These are phyloP conservation scores for Cheilosia grossa DNA, from an alignment of 2,888 invertebrate species.

Conservation along the genomic window DNA sequence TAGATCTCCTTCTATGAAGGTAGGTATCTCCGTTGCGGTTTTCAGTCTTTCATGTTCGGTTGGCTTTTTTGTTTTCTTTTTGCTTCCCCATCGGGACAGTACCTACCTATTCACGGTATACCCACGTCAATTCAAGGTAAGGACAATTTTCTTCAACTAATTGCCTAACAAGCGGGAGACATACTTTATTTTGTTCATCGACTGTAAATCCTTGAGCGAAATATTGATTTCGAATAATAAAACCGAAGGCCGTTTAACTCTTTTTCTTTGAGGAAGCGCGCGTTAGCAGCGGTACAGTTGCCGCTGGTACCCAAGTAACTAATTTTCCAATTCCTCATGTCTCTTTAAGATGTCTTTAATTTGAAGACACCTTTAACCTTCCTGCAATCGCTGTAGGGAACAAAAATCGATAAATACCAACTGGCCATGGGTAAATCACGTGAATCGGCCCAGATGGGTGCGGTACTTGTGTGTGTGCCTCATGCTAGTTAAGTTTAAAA, in stretches of 20 bases:
- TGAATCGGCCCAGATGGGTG: slow-evolving; percentile 58
- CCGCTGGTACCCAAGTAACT: not conserved
- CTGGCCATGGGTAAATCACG: slow-evolving; percentile 45
- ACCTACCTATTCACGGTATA: no score
- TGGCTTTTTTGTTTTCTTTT: slow-evolving; percentile 50
- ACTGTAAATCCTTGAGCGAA: not conserved
- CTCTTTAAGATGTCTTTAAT: not conserved
- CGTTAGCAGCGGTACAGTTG: slow-evolving; percentile 7
- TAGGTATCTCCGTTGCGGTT: slow-evolving; percentile 46
- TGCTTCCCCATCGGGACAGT: slow-evolving; percentile 4
- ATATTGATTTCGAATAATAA: slow-evolving; percentile 31
- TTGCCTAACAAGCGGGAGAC: slow-evolving; percentile 34
- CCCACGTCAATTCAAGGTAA: slow-evolving; percentile 33
- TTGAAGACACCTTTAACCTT: slow-evolving; percentile 26
- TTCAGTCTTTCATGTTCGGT: slow-evolving; percentile 36
- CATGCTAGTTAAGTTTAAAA: slow-evolving; percentile 52
- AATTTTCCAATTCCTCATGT: not conserved
- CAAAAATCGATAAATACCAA: slow-evolving; percentile 53
- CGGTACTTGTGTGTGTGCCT: slow-evolving; percentile 43
- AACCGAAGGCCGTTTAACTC: slow-evolving; percentile 53
- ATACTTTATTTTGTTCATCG: not conserved
- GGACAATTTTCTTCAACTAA: slow-evolving; percentile 45
- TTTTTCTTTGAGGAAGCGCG: not conserved
- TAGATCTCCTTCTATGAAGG: slow-evolving; percentile 45
- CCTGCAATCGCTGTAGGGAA: not conserved